Percentiles rank a stretch among this genome's conserved stretches.
These are phyloP conservation scores for Saxidomus purpurata DNA, from an alignment of 1,140 invertebrate species.

Conservation along the genomic window DNA sequence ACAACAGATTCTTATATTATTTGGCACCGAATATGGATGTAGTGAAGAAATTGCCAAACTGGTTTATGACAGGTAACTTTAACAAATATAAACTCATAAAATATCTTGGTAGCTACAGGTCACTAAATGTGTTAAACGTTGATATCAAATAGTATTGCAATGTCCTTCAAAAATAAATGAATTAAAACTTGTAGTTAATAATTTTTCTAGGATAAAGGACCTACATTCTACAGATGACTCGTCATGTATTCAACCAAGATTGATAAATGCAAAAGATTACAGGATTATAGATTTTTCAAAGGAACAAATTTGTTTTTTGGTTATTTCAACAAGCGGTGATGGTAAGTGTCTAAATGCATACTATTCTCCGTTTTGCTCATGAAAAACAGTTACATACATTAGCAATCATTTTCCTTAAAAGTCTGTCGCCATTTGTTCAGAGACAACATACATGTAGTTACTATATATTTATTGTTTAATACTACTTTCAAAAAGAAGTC, in stretches of 20 bases:
- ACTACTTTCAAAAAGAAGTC: no score
- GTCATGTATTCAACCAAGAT: conserved; percentile 71
- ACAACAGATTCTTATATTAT: conserved; percentile 76
- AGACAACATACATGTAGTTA: no score
- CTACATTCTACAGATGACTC: conserved; percentile 27
- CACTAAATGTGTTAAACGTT: no score
- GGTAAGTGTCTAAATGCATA: conserved; percentile 60
- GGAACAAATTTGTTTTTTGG: conserved; percentile 74
- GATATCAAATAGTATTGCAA: no score
- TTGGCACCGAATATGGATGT: conserved; percentile 81
- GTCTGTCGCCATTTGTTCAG: no score
- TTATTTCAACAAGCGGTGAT: conserved; percentile 81
- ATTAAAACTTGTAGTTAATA: no score
- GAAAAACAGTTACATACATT: no score
- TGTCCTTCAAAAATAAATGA: neutral
- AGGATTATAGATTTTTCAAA: conserved; percentile 53
- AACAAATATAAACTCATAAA: no score
- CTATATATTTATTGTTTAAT: no score
- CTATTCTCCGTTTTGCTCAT: no score
- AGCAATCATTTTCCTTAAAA: no score
- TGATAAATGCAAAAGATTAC: conserved; percentile 73
- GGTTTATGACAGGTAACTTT: conserved; percentile 74
- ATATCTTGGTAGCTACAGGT: no score
- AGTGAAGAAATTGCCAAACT: conserved; percentile 78
- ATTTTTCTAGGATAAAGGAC: neutral